Conservation (phyloP, 2,888 invertebrate genomes). For the Harpagoxenus sublaevis region DNA sequence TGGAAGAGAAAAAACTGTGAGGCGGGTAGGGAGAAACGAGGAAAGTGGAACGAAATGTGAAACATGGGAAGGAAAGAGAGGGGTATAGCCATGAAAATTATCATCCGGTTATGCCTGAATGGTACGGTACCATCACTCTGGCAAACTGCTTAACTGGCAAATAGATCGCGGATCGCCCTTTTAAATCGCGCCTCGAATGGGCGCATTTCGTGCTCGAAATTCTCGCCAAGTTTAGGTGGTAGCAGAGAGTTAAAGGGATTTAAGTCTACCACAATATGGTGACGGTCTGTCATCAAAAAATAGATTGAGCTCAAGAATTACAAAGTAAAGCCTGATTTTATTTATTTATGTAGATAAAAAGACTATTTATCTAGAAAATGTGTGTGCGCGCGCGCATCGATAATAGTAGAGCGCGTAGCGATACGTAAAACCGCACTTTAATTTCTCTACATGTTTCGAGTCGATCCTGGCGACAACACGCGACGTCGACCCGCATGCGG, state of each 20-base stretch:
- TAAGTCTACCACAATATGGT: background rate
- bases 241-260: background rate
- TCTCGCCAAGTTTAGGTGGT: background rate
- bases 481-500: slow-evolving; percentile 36
- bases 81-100: slow-evolving; percentile 22
- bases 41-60: slow-evolving; percentile 40
- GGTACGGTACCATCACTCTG: slow-evolving; percentile 65
- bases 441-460: background rate
- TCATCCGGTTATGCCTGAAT: slow-evolving; percentile 57
- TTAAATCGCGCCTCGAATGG: background rate
- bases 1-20: background rate
- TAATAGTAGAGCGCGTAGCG: background rate
- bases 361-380: background rate
- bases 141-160: background rate
- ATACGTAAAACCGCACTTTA: background rate
- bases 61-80: slow-evolving; percentile 12
- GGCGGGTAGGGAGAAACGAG: background rate
- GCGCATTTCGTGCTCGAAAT: background rate
- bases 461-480: slow-evolving; percentile 22
- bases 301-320: background rate
- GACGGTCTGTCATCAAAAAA: background rate
- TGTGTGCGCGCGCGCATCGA: background rate
- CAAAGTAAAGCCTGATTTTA: background rate
- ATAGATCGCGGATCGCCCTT: background rate
- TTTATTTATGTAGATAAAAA: background rate